A percentile compares a stretch with the other conserved stretches of the same genome.
Evolutionary conservation across 2,797 vertebrate genomes (phyloP).

Genomic region (Acridotheres tristis): DNA sequence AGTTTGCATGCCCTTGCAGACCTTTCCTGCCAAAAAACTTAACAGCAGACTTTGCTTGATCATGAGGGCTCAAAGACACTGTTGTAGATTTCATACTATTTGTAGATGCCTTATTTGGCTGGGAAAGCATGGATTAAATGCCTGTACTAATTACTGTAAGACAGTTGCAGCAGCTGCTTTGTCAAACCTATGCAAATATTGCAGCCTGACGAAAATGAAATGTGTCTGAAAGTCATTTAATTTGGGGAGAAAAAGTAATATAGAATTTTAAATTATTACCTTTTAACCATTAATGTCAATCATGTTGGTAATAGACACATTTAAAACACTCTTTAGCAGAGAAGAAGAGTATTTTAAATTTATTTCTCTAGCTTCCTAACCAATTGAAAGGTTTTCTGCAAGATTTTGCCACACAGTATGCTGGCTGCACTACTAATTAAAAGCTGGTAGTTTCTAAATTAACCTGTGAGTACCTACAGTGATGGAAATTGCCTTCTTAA

Average conservation of each 20-base stretch:
- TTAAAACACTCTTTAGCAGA: neutral
- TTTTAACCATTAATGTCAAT: neutral
- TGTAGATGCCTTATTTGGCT: neutral
- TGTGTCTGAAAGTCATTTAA: neutral
- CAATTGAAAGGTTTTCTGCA: conserved; percentile 22
- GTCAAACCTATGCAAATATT: neutral
- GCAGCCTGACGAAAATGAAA: neutral
- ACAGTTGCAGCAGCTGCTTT: neutral
- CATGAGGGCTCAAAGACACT: neutral
- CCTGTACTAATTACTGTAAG: neutral
- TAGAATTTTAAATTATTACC: neutral
- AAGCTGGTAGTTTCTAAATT: conserved; percentile 68
- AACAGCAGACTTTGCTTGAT: neutral
- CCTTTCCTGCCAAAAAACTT: neutral
- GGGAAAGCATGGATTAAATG: neutral
- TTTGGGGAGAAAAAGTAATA: neutral
- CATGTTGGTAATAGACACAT: neutral
- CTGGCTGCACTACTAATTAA: conserved; percentile 71
- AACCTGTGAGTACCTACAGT: conserved; percentile 68
- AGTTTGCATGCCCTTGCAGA: neutral
- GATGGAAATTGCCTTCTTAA: conserved; percentile 76
- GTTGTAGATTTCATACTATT: neutral
- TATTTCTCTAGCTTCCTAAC: conserved; percentile 21
- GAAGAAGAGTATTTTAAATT: neutral
- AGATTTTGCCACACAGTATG: conserved; percentile 54